Evolutionary conservation across 2,113 vertebrate genomes (phyloP).

Genomic region (Telmatochromis sp.): DNA sequence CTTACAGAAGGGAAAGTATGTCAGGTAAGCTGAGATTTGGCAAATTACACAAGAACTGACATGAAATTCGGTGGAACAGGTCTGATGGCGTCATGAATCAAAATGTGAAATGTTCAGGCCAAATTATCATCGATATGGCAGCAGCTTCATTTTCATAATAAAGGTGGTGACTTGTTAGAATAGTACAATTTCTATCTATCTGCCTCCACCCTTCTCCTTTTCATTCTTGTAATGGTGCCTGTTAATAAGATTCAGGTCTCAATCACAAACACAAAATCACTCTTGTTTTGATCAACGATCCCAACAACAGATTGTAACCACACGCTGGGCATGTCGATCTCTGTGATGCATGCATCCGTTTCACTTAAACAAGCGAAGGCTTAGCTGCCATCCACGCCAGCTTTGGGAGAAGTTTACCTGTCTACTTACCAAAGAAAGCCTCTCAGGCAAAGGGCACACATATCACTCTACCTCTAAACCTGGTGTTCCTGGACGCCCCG

Average conservation of each 20-base stretch:
- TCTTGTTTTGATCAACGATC: background rate
- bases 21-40: background rate
- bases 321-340: background rate
- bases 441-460: constrained; percentile 16
- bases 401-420: constrained; percentile 52
- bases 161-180: too few species aligned
- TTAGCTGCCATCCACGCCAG: constrained; percentile 46
- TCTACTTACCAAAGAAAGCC: constrained; percentile 38
- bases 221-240: background rate
- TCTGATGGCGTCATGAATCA: background rate
- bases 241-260: background rate
- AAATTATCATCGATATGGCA: background rate
- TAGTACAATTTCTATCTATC: background rate
- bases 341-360: constrained; percentile 5
- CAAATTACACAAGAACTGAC: background rate
- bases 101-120: background rate
- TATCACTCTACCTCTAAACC: constrained; percentile 51
- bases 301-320: background rate
- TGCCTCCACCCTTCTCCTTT: background rate
- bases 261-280: background rate
- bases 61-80: background rate
- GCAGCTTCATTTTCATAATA: background rate
- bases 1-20: background rate
- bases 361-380: constrained; percentile 53
- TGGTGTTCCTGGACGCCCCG: constrained; percentile 17